A percentile compares a stretch with the other conserved stretches of the same genome.
These are phyloP conservation scores for Hyles lineata DNA, from an alignment of 2,888 invertebrate genomes.

Conservation along the genomic window DNA sequence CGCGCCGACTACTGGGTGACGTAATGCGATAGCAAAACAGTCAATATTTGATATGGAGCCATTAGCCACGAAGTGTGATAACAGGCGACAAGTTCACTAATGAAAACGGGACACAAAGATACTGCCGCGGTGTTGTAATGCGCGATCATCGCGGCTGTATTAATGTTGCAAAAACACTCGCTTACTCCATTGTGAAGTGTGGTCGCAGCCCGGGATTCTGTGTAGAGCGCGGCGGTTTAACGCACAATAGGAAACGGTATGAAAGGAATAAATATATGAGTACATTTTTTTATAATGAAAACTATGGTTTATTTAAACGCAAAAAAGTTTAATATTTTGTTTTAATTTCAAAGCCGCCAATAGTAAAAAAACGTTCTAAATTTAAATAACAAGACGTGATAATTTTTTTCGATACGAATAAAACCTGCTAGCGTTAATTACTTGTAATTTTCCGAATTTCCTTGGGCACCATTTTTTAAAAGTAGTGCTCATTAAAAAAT, in stretches of 20 bases:
- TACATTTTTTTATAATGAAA: background rate
- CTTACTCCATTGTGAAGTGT: background rate
- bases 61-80: slow-evolving; percentile 72
- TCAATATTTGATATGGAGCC: slow-evolving; percentile 80
- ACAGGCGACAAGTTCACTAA: slow-evolving; percentile 75
- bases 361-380: background rate
- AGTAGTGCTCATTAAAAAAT: slow-evolving; percentile 28
- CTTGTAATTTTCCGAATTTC: slow-evolving; percentile 23
- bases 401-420: background rate
- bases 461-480: slow-evolving; percentile 21
- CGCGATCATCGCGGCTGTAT: slow-evolving; percentile 18
- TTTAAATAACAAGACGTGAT: background rate
- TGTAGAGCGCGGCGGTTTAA: too few relatives aligned
- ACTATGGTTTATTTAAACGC: background rate
- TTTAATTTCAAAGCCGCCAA: background rate
- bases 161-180: background rate
- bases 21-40: slow-evolving; percentile 76
- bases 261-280: background rate
- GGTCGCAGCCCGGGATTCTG: background rate
- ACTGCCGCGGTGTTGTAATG: slow-evolving; percentile 42
- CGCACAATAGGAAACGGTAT: too few relatives aligned
- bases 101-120: slow-evolving; percentile 70
- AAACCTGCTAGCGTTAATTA: slow-evolving; percentile 9
- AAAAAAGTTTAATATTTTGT: too few relatives aligned
- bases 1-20: slow-evolving; percentile 65